Evolutionary conservation across 2,797 vertebrate genomes (phyloP).

Genomic region (Anguilla pacifica): DNA sequence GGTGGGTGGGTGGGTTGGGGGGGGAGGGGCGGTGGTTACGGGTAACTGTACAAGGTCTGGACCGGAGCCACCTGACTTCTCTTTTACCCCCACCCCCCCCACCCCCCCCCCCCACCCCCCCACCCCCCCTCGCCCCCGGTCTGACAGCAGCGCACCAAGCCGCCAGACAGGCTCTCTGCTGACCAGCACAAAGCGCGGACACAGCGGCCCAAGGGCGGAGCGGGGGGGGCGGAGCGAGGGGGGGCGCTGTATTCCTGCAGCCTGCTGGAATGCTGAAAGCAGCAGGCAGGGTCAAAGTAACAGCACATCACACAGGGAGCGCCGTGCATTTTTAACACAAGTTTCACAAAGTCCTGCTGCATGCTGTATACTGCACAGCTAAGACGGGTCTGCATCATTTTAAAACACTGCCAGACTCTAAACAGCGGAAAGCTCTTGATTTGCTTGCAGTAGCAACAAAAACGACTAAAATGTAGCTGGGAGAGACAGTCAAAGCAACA

Average conservation of each 20-base stretch:
- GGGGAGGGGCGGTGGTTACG: slow-evolving; percentile 51
- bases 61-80: slow-evolving; percentile 80
- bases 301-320: slow-evolving; percentile 64
- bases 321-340: slow-evolving; percentile 63
- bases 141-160: slow-evolving; percentile 57
- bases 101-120: slow-evolving; percentile 33
- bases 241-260: slow-evolving; percentile 63
- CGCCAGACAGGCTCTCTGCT: slow-evolving; percentile 81
- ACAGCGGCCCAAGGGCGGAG: slow-evolving; percentile 71
- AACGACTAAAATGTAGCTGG: neutral
- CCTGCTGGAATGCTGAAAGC: slow-evolving; percentile 77
- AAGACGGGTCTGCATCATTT: neutral
- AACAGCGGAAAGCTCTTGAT: neutral
- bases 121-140: slow-evolving; percentile 34
- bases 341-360: neutral
- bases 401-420: neutral
- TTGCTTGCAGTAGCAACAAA: neutral
- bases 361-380: neutral
- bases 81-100: slow-evolving; percentile 24
- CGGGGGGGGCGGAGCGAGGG: slow-evolving; percentile 37
- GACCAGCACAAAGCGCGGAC: slow-evolving; percentile 83
- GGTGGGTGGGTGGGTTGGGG: too few relatives aligned
- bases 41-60: slow-evolving; percentile 85
- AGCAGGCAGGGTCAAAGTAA: slow-evolving; percentile 73
- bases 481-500: neutral